Evolutionary conservation across 2,888 invertebrate species (phyloP).

Genomic region (Aethes cnicana): DNA sequence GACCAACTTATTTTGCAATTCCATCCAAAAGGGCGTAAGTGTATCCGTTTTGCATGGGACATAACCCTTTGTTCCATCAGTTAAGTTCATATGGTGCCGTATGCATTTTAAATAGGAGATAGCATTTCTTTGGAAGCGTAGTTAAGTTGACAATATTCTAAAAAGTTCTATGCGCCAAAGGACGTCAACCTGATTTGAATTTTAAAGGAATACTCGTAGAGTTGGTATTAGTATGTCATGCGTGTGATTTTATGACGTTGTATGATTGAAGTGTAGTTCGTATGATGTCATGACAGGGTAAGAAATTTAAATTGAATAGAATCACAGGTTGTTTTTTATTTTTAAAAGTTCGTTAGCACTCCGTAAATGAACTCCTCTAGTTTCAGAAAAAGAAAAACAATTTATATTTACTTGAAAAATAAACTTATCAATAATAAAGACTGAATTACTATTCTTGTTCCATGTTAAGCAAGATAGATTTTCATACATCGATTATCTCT

Average conservation of each 20-base stretch:
- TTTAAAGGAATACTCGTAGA: not conserved
- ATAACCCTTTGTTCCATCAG: too few species aligned
- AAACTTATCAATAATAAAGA: too few species aligned
- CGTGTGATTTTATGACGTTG: not conserved
- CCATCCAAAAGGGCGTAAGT: too few species aligned
- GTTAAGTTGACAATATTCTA: not conserved
- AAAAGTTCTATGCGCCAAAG: slow-evolving; percentile 41
- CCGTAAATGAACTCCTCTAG: too few species aligned
- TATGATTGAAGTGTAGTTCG: not conserved
- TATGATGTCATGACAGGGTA: slow-evolving; percentile 22
- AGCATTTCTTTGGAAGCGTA: slow-evolving; percentile 30
- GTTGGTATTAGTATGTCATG: not conserved
- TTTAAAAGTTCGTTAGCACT: not conserved
- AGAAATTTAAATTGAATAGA: slow-evolving; percentile 29
- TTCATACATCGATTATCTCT: too few species aligned
- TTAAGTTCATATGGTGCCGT: slow-evolving; percentile 26
- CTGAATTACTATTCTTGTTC: too few species aligned
- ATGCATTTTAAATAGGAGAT: slow-evolving; percentile 31
- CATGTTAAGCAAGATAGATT: too few species aligned
- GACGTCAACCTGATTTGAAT: slow-evolving; percentile 36
- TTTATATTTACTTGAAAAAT: too few species aligned
- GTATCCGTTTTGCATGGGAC: too few species aligned
- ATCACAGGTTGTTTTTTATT: slow-evolving; percentile 5
- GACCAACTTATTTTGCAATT: slow-evolving; percentile 30
- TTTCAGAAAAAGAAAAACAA: too few species aligned